phyloP scores from a whole-genome alignment of 2,113 vertebrate species.

The Corynorhinus townsendii region DNA sequence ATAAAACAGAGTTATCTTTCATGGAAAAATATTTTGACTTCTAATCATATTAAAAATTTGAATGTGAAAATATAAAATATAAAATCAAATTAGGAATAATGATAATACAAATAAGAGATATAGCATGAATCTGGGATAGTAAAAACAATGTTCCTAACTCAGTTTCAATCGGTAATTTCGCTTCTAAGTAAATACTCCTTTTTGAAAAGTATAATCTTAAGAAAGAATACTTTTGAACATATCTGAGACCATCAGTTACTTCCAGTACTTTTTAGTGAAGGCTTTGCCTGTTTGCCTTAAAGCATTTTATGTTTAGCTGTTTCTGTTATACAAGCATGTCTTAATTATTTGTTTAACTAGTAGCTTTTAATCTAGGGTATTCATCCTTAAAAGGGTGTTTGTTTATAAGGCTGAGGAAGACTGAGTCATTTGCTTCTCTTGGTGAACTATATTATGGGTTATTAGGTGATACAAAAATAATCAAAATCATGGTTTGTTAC shows the following conservation, averaged over 20 bases:
- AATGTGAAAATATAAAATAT: neutral
- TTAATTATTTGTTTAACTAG: slow-evolving; percentile 31
- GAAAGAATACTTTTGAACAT: neutral
- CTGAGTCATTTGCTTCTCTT: neutral
- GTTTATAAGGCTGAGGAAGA: neutral
- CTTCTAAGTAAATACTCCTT: neutral
- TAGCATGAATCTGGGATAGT: neutral
- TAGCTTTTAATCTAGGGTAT: neutral
- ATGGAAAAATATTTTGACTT: neutral
- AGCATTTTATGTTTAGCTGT: neutral
- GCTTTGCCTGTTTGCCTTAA: slow-evolving; percentile 7
- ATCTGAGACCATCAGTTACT: neutral
- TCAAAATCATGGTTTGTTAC: slow-evolving; percentile 15
- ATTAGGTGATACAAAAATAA: neutral
- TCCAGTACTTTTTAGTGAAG: neutral
- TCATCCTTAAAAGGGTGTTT: neutral
- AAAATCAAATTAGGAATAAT: neutral
- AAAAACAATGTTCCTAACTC: neutral
- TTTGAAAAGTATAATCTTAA: slow-evolving; percentile 8
- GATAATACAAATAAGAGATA: neutral
- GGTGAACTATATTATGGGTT: neutral
- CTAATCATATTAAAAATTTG: neutral
- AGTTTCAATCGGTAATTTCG: neutral
- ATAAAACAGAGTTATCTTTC: neutral
- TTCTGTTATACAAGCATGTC: neutral